These are phyloP conservation scores for Numida meleagris DNA, from an alignment of 2,113 vertebrate species.

Conservation along the genomic window DNA sequence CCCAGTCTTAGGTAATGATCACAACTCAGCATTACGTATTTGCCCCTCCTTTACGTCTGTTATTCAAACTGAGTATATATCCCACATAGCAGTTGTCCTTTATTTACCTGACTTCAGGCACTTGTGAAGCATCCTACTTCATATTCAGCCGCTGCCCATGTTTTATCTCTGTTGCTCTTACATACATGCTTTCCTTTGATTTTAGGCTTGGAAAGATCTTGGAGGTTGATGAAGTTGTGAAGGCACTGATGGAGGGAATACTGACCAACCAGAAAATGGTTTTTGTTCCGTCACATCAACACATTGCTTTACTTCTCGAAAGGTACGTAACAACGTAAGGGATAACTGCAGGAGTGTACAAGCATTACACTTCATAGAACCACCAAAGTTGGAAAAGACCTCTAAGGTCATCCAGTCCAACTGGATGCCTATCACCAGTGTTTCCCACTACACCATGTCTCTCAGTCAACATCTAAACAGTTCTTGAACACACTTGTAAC, in stretches of 20 bases:
- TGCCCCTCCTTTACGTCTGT: neutral
- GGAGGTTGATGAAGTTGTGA: constrained; percentile 68
- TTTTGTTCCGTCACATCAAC: neutral
- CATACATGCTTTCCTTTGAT: neutral
- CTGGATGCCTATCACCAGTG: too few relatives aligned
- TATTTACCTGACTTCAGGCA: too few relatives aligned
- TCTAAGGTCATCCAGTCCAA: too few relatives aligned
- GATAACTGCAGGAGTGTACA: neutral
- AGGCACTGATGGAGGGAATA: neutral
- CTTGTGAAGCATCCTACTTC: neutral
- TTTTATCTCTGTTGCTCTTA: neutral
- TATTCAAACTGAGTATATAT: fast-evolving
- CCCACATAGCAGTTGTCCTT: neutral
- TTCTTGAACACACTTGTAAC: neutral
- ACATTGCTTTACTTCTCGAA: neutral
- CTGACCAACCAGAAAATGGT: neutral
- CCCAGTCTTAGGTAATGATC: neutral
- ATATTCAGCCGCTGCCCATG: neutral
- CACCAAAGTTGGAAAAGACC: too few relatives aligned
- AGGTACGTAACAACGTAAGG: neutral
- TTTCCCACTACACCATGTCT: too few relatives aligned
- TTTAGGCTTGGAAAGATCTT: constrained; percentile 68
- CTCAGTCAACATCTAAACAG: too few relatives aligned
- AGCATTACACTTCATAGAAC: too few relatives aligned
- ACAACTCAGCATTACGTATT: neutral